These are phyloP conservation scores for Pinna nobilis DNA, from an alignment of 1,140 invertebrate genomes.

Conservation along the genomic window DNA sequence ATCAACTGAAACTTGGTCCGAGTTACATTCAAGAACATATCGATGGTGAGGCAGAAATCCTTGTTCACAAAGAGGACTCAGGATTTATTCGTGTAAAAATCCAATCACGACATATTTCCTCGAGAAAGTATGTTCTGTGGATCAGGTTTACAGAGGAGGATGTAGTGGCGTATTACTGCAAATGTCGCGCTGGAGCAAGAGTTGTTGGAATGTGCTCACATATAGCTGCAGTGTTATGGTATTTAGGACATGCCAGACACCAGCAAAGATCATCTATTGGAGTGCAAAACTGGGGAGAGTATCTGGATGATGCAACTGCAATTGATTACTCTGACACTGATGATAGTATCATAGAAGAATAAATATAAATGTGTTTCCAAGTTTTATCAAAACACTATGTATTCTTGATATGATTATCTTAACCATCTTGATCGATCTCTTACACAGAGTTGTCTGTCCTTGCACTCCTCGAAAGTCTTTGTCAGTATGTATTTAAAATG, in stretches of 20 bases:
- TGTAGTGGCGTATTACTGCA: constrained; percentile 16
- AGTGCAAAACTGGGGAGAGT: constrained; percentile 10
- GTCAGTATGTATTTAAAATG: too few species aligned
- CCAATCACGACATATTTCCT: constrained; percentile 21
- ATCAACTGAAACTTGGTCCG: constrained; percentile 20
- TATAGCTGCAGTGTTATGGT: constrained; percentile 23
- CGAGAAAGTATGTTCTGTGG: constrained; percentile 21
- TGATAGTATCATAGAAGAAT: background rate
- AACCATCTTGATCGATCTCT: too few species aligned
- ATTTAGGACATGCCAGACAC: constrained; percentile 14
- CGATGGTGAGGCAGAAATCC: constrained; percentile 26
- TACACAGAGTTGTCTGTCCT: too few species aligned
- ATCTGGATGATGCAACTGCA: constrained; percentile 1
- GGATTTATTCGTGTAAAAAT: constrained; percentile 20
- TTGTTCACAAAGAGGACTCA: constrained; percentile 11
- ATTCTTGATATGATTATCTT: too few species aligned
- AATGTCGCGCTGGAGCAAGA: constrained; percentile 28
- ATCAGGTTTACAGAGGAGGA: constrained; percentile 1
- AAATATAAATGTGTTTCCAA: too few species aligned
- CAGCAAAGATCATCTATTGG: background rate
- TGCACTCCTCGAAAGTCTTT: too few species aligned
- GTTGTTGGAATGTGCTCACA: constrained; percentile 32
- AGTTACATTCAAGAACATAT: constrained; percentile 37
- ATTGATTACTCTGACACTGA: constrained; percentile 7
- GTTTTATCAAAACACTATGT: too few species aligned